Evolutionary conservation across 2,888 invertebrate genomes (phyloP).

Genomic region (Graphium colonna): DNA sequence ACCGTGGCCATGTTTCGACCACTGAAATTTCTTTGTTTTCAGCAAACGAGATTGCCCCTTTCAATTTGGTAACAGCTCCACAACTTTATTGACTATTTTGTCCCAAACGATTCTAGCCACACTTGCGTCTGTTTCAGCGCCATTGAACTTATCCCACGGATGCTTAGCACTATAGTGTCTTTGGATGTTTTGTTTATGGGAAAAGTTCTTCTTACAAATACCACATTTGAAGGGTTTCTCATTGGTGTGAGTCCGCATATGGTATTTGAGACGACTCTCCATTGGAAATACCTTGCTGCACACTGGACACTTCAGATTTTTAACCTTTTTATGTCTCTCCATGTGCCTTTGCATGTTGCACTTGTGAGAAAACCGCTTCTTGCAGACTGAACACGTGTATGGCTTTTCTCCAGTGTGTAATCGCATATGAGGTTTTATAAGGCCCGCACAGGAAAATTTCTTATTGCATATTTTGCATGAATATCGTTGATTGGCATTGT

Average conservation of each 20-base stretch:
- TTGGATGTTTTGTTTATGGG: constrained; percentile 56
- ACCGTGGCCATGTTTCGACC: too few species aligned
- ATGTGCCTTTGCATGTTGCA: constrained; percentile 58
- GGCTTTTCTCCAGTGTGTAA: constrained; percentile 52
- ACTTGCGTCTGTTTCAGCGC: constrained; percentile 52
- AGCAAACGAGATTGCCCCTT: not conserved
- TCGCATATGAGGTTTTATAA: constrained; percentile 48
- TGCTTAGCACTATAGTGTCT: constrained; percentile 59
- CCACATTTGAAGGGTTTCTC: constrained; percentile 53
- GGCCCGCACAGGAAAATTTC: constrained; percentile 36
- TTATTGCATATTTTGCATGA: constrained; percentile 42
- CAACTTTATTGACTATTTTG: constrained; percentile 35
- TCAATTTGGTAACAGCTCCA: constrained; percentile 18
- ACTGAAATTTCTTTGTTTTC: not conserved
- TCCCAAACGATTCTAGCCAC: constrained; percentile 52
- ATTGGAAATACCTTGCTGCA: constrained; percentile 56
- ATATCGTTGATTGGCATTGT: constrained; percentile 40
- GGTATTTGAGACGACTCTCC: constrained; percentile 56
- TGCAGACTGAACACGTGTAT: constrained; percentile 43
- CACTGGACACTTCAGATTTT: constrained; percentile 51
- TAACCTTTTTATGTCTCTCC: constrained; percentile 45
- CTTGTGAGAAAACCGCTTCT: constrained; percentile 51
- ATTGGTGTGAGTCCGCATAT: constrained; percentile 53
- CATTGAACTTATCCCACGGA: constrained; percentile 44
- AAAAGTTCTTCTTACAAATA: constrained; percentile 51